These are phyloP conservation scores for Drosophila antonietae DNA, from an alignment of 2,888 invertebrate genomes.

Conservation along the genomic window DNA sequence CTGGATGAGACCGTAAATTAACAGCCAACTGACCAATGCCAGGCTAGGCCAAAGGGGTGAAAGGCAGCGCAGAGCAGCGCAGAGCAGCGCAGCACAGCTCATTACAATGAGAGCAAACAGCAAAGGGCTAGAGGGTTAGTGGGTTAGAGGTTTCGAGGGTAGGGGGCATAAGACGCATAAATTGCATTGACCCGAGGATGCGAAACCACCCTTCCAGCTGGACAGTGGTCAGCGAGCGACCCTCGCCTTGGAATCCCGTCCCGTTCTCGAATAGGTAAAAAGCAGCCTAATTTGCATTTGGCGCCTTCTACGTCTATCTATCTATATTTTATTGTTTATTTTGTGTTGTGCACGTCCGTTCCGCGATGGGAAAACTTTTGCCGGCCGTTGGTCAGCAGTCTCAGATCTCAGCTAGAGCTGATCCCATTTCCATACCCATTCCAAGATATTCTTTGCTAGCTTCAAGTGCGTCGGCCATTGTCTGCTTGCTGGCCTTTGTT, in stretches of 20 bases:
- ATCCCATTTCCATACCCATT: conserved; percentile 17
- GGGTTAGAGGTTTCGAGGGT: conserved; percentile 4
- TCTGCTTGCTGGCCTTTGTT: conserved; percentile 55
- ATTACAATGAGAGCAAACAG: conserved; percentile 66
- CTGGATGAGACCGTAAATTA: conserved; percentile 50
- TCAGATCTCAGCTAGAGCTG: conserved; percentile 6
- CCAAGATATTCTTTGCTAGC: not conserved
- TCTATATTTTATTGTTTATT: conserved; percentile 52
- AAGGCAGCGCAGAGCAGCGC: conserved; percentile 8
- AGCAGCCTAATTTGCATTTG: conserved; percentile 65
- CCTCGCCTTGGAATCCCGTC: conserved; percentile 14
- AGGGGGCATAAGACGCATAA: conserved; percentile 31
- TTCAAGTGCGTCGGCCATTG: conserved; percentile 36
- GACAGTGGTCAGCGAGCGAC: conserved; percentile 55
- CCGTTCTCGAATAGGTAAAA: conserved; percentile 1
- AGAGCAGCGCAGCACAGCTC: conserved; percentile 37
- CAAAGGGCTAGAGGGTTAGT: conserved; percentile 30
- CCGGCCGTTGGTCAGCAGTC: conserved; percentile 58
- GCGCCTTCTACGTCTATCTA: conserved; percentile 51
- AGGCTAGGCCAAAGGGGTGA: conserved; percentile 40
- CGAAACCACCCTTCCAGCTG: conserved; percentile 33
- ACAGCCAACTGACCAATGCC: conserved; percentile 55
- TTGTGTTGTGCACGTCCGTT: conserved; percentile 10
- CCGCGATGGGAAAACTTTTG: conserved; percentile 50
- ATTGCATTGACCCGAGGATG: conserved; percentile 58